A percentile compares a stretch with the other conserved stretches of the same genome.
Conservation (phyloP, 2,888 invertebrate species). For the Chrysodeixis includens region DNA sequence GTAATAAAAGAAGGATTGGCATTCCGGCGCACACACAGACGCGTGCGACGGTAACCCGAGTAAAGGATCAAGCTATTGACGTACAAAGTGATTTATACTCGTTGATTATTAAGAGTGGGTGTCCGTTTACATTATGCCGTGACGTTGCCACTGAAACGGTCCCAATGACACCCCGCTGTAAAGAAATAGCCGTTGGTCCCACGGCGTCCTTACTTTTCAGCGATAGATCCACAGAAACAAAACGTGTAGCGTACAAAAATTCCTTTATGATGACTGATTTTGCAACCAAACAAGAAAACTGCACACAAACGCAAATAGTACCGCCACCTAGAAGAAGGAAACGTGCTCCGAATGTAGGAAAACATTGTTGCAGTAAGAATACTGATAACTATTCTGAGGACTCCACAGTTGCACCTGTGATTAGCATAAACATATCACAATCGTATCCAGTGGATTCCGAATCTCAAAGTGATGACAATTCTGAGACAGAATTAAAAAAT, state of each 20-base stretch:
- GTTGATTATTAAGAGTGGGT: conserved; percentile 73
- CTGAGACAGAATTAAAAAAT: conserved; percentile 62
- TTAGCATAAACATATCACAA: conserved; percentile 90
- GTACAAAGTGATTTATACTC: conserved; percentile 87
- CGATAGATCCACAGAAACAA: conserved; percentile 78
- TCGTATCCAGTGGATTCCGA: conserved; percentile 83
- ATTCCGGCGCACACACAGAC: conserved; percentile 90
- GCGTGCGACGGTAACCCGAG: conserved; percentile 81
- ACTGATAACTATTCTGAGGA: conserved; percentile 67
- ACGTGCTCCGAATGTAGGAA: conserved; percentile 49
- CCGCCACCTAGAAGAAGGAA: conserved; percentile 79
- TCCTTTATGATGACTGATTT: conserved; percentile 82
- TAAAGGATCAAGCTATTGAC: conserved; percentile 89
- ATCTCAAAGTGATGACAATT: conserved; percentile 84
- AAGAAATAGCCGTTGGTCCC: conserved; percentile 82
- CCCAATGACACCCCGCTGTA: conserved; percentile 84
- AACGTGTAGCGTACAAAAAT: conserved; percentile 69
- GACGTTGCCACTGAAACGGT: conserved; percentile 82
- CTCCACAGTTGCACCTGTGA: conserved; percentile 79
- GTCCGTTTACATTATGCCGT: conserved; percentile 68
- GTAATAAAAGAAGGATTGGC: conserved; percentile 85
- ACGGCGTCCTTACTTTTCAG: conserved; percentile 71
- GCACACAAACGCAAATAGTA: conserved; percentile 76
- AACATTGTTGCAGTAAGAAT: conserved; percentile 48
- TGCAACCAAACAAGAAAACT: conserved; percentile 67